phyloP scores from a whole-genome alignment of 1,140 invertebrate genomes.

The Drosophila ogumai region DNA sequence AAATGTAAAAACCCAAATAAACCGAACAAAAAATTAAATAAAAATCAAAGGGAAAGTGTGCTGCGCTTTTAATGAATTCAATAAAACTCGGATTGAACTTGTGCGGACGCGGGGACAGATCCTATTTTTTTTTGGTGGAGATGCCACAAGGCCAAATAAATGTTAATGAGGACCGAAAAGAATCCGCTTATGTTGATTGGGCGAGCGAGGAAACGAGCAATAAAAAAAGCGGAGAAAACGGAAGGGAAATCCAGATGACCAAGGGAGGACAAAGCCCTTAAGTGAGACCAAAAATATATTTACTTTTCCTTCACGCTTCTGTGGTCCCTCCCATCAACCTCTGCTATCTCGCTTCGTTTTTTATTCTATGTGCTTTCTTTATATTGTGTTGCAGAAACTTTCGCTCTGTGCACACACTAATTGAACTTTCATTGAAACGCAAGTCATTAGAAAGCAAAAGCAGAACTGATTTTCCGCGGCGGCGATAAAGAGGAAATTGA shows the following conservation, averaged over 20 bases:
- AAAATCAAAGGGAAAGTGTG: slow-evolving; percentile 41
- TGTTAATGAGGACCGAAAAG: slow-evolving; percentile 49
- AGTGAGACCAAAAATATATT: slow-evolving; percentile 46
- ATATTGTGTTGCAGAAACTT: slow-evolving; percentile 60
- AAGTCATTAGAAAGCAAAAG: slow-evolving; percentile 79
- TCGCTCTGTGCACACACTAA: slow-evolving; percentile 72
- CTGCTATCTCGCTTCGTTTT: not conserved
- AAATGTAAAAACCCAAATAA: slow-evolving; percentile 2
- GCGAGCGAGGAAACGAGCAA: slow-evolving; percentile 12
- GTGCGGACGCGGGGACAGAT: slow-evolving; percentile 9
- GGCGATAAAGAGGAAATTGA: slow-evolving; percentile 60
- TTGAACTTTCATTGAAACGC: slow-evolving; percentile 82
- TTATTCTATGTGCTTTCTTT: slow-evolving; percentile 34
- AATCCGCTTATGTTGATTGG: slow-evolving; percentile 50
- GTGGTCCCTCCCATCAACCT: not conserved
- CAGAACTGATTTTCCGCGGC: slow-evolving; percentile 57
- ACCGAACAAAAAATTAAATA: slow-evolving; percentile 29
- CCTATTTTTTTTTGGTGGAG: slow-evolving; percentile 1
- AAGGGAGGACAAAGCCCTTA: slow-evolving; percentile 26
- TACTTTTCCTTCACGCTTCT: slow-evolving; percentile 28
- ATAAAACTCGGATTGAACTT: slow-evolving; percentile 62
- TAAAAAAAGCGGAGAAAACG: slow-evolving; percentile 28
- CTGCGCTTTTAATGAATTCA: slow-evolving; percentile 58
- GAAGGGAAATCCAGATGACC: slow-evolving; percentile 10
- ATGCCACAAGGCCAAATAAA: slow-evolving; percentile 39